Evolutionary conservation across 2,797 vertebrate species (phyloP).

Genomic region (Lithobates sylvaticus): DNA sequence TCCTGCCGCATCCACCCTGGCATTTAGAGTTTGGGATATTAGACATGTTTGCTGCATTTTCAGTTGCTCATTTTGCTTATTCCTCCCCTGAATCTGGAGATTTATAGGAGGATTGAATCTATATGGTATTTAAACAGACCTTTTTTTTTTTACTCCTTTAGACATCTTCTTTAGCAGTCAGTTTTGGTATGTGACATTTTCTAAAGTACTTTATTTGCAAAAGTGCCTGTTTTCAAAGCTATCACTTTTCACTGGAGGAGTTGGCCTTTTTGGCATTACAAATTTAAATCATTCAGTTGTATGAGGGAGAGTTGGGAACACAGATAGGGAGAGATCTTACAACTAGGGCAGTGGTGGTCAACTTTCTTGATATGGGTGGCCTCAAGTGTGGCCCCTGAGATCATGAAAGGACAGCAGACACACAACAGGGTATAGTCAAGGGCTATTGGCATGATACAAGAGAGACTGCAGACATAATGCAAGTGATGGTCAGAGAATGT

Average conservation of each 20-base stretch:
- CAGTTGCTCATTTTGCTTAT: conserved; percentile 35
- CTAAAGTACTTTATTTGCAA: neutral
- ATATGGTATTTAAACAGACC: neutral
- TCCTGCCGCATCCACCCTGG: conserved; percentile 28
- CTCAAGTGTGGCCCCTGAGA: no score
- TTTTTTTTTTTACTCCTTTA: neutral
- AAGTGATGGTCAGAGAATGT: no score
- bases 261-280: neutral
- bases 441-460: no score
- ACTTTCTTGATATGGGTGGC: no score
- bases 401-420: no score
- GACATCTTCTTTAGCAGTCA: neutral
- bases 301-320: neutral
- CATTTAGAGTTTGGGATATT: conserved; percentile 40
- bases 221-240: neutral
- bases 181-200: neutral
- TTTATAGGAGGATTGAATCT: neutral
- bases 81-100: neutral
- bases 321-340: no score
- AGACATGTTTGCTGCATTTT: conserved; percentile 17
- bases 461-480: no score
- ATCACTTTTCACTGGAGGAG: no score
- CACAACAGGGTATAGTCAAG: no score
- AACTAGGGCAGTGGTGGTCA: no score
- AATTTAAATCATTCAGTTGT: neutral